Percentiles rank a stretch among this genome's conserved stretches.
These are phyloP conservation scores for Tetraodon nigroviridis DNA, from an alignment of 2,113 vertebrate species.

Conservation along the genomic window DNA sequence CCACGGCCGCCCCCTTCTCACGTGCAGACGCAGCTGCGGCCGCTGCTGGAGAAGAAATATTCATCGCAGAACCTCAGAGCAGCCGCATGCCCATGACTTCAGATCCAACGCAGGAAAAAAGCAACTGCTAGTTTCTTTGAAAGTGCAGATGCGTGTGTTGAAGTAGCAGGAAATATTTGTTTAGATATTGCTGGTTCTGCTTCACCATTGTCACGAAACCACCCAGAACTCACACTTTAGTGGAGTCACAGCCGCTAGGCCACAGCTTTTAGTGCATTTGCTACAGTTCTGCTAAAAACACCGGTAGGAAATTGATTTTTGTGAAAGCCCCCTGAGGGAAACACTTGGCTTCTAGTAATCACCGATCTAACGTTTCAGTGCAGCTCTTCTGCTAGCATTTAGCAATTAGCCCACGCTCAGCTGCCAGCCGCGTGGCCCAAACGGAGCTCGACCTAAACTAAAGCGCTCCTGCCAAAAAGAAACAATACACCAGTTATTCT, in stretches of 20 bases:
- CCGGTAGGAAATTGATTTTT: constrained; percentile 59
- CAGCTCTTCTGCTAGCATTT: constrained; percentile 40
- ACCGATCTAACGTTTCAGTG: constrained; percentile 57
- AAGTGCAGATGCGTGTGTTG: too few relatives aligned
- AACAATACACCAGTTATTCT: neutral
- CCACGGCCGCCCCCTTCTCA: neutral
- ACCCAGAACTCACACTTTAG: neutral
- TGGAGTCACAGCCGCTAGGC: too few relatives aligned
- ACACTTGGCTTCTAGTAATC: constrained; percentile 53
- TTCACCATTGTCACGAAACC: too few relatives aligned
- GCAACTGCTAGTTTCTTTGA: too few relatives aligned
- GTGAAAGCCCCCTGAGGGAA: constrained; percentile 52
- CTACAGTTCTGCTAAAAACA: constrained; percentile 23
- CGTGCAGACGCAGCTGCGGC: constrained; percentile 62
- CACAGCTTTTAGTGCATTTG: constrained; percentile 24
- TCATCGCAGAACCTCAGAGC: constrained; percentile 31
- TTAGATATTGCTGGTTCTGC: too few relatives aligned
- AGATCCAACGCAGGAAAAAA: too few relatives aligned
- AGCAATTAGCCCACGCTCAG: constrained; percentile 43
- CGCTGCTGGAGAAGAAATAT: constrained; percentile 41
- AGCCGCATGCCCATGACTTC: neutral
- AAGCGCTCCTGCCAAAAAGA: neutral
- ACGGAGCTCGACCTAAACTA: constrained; percentile 6
- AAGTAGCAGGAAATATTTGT: too few relatives aligned
- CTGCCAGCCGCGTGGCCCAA: constrained; percentile 5